phyloP scores from a whole-genome alignment of 2,888 invertebrate genomes.

The Patella ulyssiponensis region DNA sequence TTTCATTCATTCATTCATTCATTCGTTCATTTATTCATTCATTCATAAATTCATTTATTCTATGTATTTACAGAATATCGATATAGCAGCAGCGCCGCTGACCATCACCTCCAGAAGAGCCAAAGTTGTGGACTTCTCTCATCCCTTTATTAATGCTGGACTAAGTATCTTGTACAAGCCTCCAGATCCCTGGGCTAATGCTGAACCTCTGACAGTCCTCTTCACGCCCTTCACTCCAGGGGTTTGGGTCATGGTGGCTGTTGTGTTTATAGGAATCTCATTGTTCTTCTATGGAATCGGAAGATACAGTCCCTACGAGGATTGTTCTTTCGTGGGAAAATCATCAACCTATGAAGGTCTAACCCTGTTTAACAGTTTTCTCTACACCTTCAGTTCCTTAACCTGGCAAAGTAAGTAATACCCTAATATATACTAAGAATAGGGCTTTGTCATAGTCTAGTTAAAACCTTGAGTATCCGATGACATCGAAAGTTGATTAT shows the following conservation, averaged over 20 bases:
- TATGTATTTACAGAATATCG: constrained; percentile 28
- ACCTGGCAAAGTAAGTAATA: constrained; percentile 42
- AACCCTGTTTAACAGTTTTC: constrained; percentile 43
- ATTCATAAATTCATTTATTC: too few relatives aligned
- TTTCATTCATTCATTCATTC: too few relatives aligned
- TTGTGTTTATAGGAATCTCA: constrained; percentile 26
- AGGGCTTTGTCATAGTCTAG: too few relatives aligned
- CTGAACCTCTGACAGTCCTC: constrained; percentile 23
- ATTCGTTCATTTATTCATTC: too few relatives aligned
- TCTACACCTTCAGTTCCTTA: constrained; percentile 41
- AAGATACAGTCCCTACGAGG: constrained; percentile 45
- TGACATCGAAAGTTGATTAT: too few relatives aligned
- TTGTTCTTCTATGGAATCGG: constrained; percentile 36
- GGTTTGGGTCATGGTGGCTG: constrained; percentile 40
- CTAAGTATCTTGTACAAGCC: constrained; percentile 41
- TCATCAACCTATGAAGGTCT: constrained; percentile 38
- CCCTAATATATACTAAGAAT: too few relatives aligned
- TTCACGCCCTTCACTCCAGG: constrained; percentile 28
- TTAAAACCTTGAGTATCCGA: too few relatives aligned
- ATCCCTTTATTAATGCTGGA: constrained; percentile 39
- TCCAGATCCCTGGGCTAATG: constrained; percentile 19
- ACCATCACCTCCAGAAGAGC: constrained; percentile 34
- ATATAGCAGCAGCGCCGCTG: constrained; percentile 43
- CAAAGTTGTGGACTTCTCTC: constrained; percentile 36
- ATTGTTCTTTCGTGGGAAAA: constrained; percentile 37